Base-by-base conservation (phyloP, 1,140 invertebrate species). In the Drepana arcuata region DNA sequence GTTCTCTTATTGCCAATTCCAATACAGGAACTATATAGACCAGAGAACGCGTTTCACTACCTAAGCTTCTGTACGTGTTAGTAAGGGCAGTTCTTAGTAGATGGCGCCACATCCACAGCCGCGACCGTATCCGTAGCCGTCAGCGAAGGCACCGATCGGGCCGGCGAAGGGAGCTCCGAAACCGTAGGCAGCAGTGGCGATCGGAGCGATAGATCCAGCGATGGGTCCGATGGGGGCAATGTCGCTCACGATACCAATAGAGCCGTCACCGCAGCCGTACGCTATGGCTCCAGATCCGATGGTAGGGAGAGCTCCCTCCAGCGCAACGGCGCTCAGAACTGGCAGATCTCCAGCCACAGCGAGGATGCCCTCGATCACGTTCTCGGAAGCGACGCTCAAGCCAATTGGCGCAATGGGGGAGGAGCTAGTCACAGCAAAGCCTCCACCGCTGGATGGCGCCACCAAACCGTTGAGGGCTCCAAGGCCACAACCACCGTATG, bases 261-360 rank as follows among this genome's bases (percentile, higher is more conserved):
- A 42, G 2, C 51, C 61, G 39, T 58, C 41, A 1, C 67, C 64
- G 29, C 57, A 57, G 3, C 41, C 55, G 21, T 68, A 64, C 0
- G 47, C 28, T 2, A 67, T 47, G 0, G 35, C 39, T 9, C 51
- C 62, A 16, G 34, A 13, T 1, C 65, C 65, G 21, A 25, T 11
- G 2, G 51, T 43, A 7, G 60, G 44, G 5, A 70, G 18, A 7
- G 52, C 40, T 4, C 64, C 67, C 24, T 67, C 54, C 10, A 71
- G 16, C n/a, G 47, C 46, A 1, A 71, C 53, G 10, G 57, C 43
- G 4, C 54, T 53, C 5, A 68, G 26, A 48, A 68, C 65, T 3
- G 67, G 67, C 11, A 71, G 14, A 9, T 53, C 36, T 1, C 67
- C 67, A 31, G 10, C 24, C 9, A 38, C 30, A 10, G 11, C 34